Base-by-base conservation (phyloP, 2,797 vertebrate genomes). In the Sebastes wilsoni region DNA sequence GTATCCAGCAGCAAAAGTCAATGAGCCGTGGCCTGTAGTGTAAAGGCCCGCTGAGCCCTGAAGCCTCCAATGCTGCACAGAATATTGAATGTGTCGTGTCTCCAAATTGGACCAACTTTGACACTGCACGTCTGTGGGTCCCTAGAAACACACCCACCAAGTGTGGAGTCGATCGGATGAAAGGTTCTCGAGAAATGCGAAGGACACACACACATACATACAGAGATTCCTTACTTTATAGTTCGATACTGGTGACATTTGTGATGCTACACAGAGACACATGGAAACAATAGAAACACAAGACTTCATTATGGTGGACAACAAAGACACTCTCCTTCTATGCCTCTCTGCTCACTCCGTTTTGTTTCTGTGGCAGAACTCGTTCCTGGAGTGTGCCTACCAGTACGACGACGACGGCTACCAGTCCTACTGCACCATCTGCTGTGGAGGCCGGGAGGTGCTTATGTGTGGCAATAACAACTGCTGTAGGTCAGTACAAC, bases 381-480 rank as follows among this genome's bases (percentile, higher is more conserved):
- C 97, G 36, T 99, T 99, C 89, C 91, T 99, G 92, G 98, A 99
- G 94, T 99, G 98, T 0, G 98, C 98, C 0, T 99, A 96, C 94
- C 97, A 99, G 96, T 99, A 98, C 0, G 98, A 99, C 0, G 98
- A 99, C 0, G 98, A 99, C 0, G 98, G 98, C 22, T 99, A 99
- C 92, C 98, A 99, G 94, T 98, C 98, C 60, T 99, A 98, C 92
- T 99, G 98, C 92, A 97, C 97, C 0, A 97, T 99, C 91, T 99
- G 98, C 96, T 99, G 98, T 0, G 98, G 97, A 74, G 98, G 98
- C 49, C 96, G 96, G 3, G 97, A 99, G 91, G 96, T 99, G 88
- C 95, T 99, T 13, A 97, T 99, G 76, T 99, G 98, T 70, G 97
- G 98, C 83, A 99, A 98, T 16, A 90, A 96, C 67, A 98, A 97